Percentiles rank a stretch among this genome's conserved stretches.
These are phyloP conservation scores for Conchocele bisecta DNA, from an alignment of 2,888 invertebrate genomes.

Conservation along the genomic window DNA sequence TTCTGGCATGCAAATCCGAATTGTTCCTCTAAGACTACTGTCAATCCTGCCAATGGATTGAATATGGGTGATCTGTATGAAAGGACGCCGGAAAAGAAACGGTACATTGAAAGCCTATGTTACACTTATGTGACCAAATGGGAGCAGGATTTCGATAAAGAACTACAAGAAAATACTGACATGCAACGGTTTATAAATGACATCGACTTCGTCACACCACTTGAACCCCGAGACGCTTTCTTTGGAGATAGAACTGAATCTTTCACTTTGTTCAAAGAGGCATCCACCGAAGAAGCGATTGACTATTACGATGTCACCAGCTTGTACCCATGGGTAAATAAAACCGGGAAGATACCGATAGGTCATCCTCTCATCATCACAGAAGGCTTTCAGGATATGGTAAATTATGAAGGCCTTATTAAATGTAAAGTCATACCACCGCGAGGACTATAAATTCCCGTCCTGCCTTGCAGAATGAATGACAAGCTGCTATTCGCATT, in stretches of 20 bases:
- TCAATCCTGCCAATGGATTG: slow-evolving; percentile 3
- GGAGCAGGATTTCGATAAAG: slow-evolving; percentile 49
- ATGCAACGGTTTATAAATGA: slow-evolving; percentile 29
- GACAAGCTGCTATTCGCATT: slow-evolving; percentile 76
- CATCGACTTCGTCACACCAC: slow-evolving; percentile 20
- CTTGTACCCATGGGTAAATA: slow-evolving; percentile 63
- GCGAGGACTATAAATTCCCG: no score
- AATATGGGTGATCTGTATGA: slow-evolving; percentile 1
- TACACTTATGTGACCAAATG: slow-evolving; percentile 34
- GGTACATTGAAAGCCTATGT: neutral
- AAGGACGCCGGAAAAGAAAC: neutral
- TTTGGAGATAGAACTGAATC: slow-evolving; percentile 64
- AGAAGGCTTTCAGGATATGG: neutral
- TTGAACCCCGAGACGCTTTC: slow-evolving; percentile 64
- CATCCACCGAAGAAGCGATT: slow-evolving; percentile 38
- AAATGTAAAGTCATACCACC: neutral
- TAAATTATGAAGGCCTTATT: neutral
- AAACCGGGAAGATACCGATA: slow-evolving; percentile 17
- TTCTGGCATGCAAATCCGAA: slow-evolving; percentile 2
- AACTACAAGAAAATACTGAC: slow-evolving; percentile 28
- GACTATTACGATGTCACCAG: slow-evolving; percentile 55
- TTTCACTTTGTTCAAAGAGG: slow-evolving; percentile 50
- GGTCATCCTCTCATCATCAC: neutral
- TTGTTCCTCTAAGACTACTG: slow-evolving; percentile 10
- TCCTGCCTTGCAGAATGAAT: no score